phyloP scores from a whole-genome alignment of 2,888 invertebrate genomes.

The Harpalus rufipes region DNA sequence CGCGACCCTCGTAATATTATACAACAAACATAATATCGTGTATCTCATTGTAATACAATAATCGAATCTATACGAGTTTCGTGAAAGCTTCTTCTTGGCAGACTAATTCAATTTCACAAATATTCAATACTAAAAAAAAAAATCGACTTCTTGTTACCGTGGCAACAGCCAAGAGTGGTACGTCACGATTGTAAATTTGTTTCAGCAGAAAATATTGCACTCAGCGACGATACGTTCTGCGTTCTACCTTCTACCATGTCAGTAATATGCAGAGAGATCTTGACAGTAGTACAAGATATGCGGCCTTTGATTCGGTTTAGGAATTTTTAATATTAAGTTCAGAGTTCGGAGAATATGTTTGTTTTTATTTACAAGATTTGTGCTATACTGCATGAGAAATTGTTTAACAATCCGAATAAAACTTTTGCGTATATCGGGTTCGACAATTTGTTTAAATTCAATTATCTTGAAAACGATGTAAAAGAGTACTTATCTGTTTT shows the following conservation, averaged over 20 bases:
- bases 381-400: too few relatives aligned
- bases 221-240: neutral
- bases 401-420: too few relatives aligned
- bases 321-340: conserved; percentile 36
- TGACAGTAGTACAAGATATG: conserved; percentile 21
- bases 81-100: conserved; percentile 31
- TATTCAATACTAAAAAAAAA: conserved; percentile 44
- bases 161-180: conserved; percentile 10
- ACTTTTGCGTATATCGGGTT: too few relatives aligned
- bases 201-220: conserved; percentile 47
- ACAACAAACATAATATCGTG: neutral
- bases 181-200: conserved; percentile 10
- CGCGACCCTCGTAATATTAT: neutral
- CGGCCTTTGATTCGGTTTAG: conserved; percentile 20
- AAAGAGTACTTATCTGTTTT: too few relatives aligned
- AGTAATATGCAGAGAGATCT: conserved; percentile 20
- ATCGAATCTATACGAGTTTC: conserved; percentile 17
- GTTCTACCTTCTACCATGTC: conserved; percentile 26
- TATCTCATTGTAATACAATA: neutral
- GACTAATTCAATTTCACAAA: conserved; percentile 50
- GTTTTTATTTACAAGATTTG: neutral
- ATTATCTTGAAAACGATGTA: too few relatives aligned
- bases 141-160: conserved; percentile 30
- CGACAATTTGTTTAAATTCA: too few relatives aligned
- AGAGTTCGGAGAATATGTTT: neutral